Percentiles rank a stretch among this genome's conserved stretches.
phyloP scores from a whole-genome alignment of 2,888 invertebrate species.

The Euproctis similis region DNA sequence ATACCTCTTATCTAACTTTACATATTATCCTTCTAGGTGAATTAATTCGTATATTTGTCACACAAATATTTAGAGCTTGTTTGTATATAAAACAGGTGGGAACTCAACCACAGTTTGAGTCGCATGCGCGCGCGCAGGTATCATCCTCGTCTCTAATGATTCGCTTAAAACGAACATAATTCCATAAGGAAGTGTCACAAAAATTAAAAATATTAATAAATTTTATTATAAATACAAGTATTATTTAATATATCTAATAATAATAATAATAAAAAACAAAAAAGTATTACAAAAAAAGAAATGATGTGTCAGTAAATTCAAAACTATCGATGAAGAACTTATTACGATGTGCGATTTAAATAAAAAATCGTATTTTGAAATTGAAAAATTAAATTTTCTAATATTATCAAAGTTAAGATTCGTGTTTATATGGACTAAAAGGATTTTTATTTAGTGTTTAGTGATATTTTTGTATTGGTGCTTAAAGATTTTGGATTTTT shows the following conservation, averaged over 20 bases:
- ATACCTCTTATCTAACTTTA: too few relatives aligned
- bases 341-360: conserved; percentile 41
- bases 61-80: conserved; percentile 63
- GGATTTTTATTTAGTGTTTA: conserved; percentile 47
- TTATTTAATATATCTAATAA: too few relatives aligned
- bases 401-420: conserved; percentile 31
- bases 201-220: too few relatives aligned
- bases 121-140: conserved; percentile 57
- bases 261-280: too few relatives aligned
- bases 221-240: too few relatives aligned
- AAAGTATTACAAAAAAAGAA: too few relatives aligned
- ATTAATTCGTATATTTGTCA: conserved; percentile 62
- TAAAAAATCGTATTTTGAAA: conserved; percentile 21
- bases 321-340: too few relatives aligned
- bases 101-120: conserved; percentile 33
- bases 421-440: conserved; percentile 35
- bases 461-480: conserved; percentile 21
- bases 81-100: too few relatives aligned
- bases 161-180: conserved; percentile 57
- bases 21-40: conserved; percentile 70
- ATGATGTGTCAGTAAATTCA: too few relatives aligned
- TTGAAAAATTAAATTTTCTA: conserved; percentile 32
- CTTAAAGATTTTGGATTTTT: conserved; percentile 23
- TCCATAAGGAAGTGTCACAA: conserved; percentile 53
- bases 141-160: conserved; percentile 55